These are phyloP conservation scores for Trachymyrmex septentrionalis DNA, from an alignment of 1,140 invertebrate genomes.

Conservation along the genomic window DNA sequence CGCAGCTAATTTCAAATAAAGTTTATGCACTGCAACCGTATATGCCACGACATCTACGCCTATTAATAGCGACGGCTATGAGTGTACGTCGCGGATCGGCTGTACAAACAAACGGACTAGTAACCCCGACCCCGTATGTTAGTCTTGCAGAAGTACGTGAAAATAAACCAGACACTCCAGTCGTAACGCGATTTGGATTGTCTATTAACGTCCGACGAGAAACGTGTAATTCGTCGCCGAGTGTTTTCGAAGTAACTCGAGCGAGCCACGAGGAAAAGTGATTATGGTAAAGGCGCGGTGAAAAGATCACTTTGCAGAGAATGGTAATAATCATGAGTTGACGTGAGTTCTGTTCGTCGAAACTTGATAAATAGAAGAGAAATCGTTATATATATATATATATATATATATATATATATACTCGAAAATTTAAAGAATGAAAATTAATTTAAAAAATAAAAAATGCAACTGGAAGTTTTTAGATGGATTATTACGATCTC, in stretches of 20 bases:
- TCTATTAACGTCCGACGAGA: conserved; percentile 63
- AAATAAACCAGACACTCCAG: conserved; percentile 68
- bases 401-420: too few relatives aligned
- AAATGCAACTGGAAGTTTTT: not conserved
- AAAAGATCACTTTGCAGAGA: conserved; percentile 47
- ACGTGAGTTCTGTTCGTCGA: not conserved
- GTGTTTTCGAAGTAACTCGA: conserved; percentile 61
- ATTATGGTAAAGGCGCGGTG: conserved; percentile 31
- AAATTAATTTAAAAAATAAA: not conserved
- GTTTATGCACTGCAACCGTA: conserved; percentile 80
- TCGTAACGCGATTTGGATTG: conserved; percentile 59
- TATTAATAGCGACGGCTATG: conserved; percentile 79
- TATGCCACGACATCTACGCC: conserved; percentile 77
- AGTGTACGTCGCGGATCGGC: conserved; percentile 64
- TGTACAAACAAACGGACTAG: conserved; percentile 73
- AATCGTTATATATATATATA: too few relatives aligned
- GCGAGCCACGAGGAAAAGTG: conserved; percentile 22
- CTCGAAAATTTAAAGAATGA: not conserved
- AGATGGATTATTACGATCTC: not conserved
- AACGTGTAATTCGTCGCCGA: conserved; percentile 53
- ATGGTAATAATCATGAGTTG: conserved; percentile 10
- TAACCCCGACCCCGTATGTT: conserved; percentile 38
- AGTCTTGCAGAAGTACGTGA: conserved; percentile 60
- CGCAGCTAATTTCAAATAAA: conserved; percentile 79
- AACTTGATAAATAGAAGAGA: conserved; percentile 14